phyloP scores from a whole-genome alignment of 2,888 invertebrate genomes.

The Conops quadrifasciatus region DNA sequence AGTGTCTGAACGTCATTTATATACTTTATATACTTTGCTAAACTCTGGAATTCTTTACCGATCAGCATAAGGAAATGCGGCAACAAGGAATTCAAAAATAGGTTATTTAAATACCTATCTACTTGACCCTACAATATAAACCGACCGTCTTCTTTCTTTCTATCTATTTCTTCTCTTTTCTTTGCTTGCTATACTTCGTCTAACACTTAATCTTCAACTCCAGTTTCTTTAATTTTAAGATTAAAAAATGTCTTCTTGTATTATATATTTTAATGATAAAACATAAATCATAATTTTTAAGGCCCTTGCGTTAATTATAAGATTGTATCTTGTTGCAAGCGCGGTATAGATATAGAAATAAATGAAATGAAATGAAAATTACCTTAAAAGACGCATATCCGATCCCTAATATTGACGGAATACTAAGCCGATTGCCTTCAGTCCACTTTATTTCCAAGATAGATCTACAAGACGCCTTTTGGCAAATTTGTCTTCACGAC shows the following conservation, averaged over 20 bases:
- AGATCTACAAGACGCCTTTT: slow-evolving; percentile 33
- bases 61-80: too few relatives aligned
- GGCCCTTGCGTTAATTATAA: too few relatives aligned
- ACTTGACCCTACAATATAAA: too few relatives aligned
- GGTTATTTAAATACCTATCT: too few relatives aligned
- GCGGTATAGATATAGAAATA: too few relatives aligned
- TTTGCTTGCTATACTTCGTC: not conserved
- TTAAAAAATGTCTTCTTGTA: too few relatives aligned
- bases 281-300: too few relatives aligned
- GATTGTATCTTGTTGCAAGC: too few relatives aligned
- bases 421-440: slow-evolving; percentile 35
- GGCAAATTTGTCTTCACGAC: slow-evolving; percentile 33
- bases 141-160: not conserved
- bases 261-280: too few relatives aligned
- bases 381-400: slow-evolving; percentile 38
- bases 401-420: slow-evolving; percentile 38
- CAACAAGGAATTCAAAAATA: too few relatives aligned
- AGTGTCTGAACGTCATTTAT: slow-evolving; percentile 12
- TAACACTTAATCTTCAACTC: too few relatives aligned
- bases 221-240: too few relatives aligned
- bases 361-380: slow-evolving; percentile 34
- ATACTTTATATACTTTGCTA: not conserved
- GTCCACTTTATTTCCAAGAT: slow-evolving; percentile 35
- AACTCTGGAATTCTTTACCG: slow-evolving; percentile 6
- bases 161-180: not conserved